These are phyloP conservation scores for Phortica magna DNA, from an alignment of 2,888 invertebrate species.

Conservation along the genomic window DNA sequence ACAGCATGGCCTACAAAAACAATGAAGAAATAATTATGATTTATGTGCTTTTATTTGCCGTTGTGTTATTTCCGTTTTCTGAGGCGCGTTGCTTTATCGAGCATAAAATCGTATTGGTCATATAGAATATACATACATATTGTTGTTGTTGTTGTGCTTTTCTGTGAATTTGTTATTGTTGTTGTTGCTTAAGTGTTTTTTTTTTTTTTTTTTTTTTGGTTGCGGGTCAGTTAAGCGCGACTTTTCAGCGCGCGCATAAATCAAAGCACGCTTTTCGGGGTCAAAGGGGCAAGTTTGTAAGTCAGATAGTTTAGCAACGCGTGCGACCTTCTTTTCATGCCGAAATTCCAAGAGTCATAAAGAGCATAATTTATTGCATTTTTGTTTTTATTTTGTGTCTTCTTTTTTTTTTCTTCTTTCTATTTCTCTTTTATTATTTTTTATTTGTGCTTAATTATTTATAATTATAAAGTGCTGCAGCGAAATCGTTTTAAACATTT, in stretches of 20 bases:
- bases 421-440: not conserved
- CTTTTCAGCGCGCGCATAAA: slow-evolving; percentile 9
- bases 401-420: too few relatives aligned
- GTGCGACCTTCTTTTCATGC: slow-evolving; percentile 14
- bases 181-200: not conserved
- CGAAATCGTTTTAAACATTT: slow-evolving; percentile 29
- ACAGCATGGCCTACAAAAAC: not conserved
- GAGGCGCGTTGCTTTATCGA: slow-evolving; percentile 3
- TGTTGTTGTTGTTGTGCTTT: not conserved
- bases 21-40: slow-evolving; percentile 18
- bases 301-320: not conserved
- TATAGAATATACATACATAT: not conserved
- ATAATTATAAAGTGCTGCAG: not conserved
- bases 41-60: not conserved
- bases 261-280: slow-evolving; percentile 9
- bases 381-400: not conserved
- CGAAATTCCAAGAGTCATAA: not conserved
- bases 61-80: not conserved
- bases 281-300: not conserved
- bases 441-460: slow-evolving; percentile 6
- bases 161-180: not conserved
- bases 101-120: slow-evolving; percentile 12
- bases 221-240: slow-evolving; percentile 6
- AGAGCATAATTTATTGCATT: slow-evolving; percentile 12
- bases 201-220: not conserved